Base-by-base conservation (phyloP, 2,888 invertebrate genomes). In the Drosophila meridiana region DNA sequence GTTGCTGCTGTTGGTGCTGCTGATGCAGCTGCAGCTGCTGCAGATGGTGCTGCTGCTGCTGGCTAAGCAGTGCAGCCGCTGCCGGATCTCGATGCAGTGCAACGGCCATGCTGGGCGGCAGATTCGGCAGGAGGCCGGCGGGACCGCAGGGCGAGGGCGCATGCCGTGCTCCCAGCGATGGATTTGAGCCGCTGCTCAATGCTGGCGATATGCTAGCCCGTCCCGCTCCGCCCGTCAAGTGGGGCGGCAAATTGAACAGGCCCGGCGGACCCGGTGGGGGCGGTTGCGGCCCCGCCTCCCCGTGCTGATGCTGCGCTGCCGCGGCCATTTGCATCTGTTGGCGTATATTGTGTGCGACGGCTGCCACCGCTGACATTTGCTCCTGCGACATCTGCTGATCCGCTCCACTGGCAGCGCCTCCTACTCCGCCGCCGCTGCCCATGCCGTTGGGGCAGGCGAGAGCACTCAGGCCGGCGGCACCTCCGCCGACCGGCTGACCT, bases 301-400 rank as follows among this genome's bases (percentile, higher is more conserved):
- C 83, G 53, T 91, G 90, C 68, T 91, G 89, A 73, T 92, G 92
- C 74, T 92, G 92, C 81, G 95, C 94, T 11, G 95, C 95, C 6
- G 95, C 95, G 0, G 96, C 97, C 92, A 93, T 92, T 88, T 93
- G 93, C 96, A 97, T 97, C 93, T 97, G 97, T 82, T 97, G 97
- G 59, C 97, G 95, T 68, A 97, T 94, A 50, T 97, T 97, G 93
- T 97, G 97, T 20, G 97, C 97, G 64, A 97, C 97, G 26, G 97
- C 97, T 13, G 97, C 97, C 47, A 97, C 97, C 43, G 97, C 97
- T 42, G 97, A 97, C 59, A 97, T 97, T 26, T 97, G 97, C 13
- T 95, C 95, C 59, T 96, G 95, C 5, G 96, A 95, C 92, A 93
- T 92, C 61, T 93, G 94, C 58, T 93, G 93, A 14, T 91, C 90